A percentile compares a stretch with the other conserved stretches of the same genome.
phyloP scores from a whole-genome alignment of 2,888 invertebrate species.

The Laspeyria flexula region DNA sequence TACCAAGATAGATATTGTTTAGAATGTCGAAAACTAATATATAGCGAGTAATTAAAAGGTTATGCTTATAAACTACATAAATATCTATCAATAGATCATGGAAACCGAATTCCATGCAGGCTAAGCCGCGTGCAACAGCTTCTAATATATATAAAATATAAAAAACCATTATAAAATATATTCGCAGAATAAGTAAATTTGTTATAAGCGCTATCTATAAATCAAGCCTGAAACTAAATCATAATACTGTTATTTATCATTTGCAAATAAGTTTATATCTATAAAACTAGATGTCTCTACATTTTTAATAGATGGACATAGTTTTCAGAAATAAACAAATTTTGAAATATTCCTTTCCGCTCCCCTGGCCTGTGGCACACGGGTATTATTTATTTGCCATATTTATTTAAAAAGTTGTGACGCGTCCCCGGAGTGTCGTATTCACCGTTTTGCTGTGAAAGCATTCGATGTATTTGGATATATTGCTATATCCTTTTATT shows the following conservation, averaged over 20 bases:
- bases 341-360: slow-evolving; percentile 45
- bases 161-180: no score
- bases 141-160: no score
- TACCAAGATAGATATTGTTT: no score
- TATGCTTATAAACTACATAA: no score
- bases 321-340: slow-evolving; percentile 29
- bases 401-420: slow-evolving; percentile 67
- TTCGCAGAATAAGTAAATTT: no score
- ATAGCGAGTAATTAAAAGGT: no score
- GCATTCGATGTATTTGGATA: slow-evolving; percentile 55
- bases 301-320: background rate
- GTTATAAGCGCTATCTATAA: no score
- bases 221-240: background rate
- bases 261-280: background rate
- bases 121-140: no score
- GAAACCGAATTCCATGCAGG: no score
- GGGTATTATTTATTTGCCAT: slow-evolving; percentile 59
- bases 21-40: no score
- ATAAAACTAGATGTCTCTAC: background rate
- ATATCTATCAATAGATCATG: no score
- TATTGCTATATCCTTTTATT: slow-evolving; percentile 47
- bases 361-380: slow-evolving; percentile 39
- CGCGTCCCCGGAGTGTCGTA: slow-evolving; percentile 60
- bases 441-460: slow-evolving; percentile 56
- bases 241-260: background rate